These are phyloP conservation scores for Trachurus trachurus DNA, from an alignment of 2,797 vertebrate genomes.

Conservation along the genomic window DNA sequence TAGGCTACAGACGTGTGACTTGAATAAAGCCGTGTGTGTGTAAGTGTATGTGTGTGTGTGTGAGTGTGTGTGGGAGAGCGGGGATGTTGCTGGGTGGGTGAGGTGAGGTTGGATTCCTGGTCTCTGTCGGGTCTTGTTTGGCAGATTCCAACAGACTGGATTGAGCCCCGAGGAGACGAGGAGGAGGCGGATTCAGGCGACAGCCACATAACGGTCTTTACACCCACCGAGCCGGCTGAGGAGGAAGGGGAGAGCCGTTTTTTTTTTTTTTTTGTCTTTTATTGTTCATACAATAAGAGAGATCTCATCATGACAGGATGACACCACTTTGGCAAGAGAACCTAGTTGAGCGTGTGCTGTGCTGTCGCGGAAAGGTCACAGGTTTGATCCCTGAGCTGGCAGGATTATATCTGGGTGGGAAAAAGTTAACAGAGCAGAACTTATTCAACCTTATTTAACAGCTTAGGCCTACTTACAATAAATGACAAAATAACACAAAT, in stretches of 20 bases:
- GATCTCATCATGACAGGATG: too few species aligned
- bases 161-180: slow-evolving; percentile 61
- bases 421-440: too few species aligned
- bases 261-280: too few species aligned
- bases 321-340: too few species aligned
- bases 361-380: too few species aligned
- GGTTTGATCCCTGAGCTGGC: too few species aligned
- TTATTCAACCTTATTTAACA: too few species aligned
- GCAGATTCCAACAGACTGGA: slow-evolving; percentile 77
- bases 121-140: slow-evolving; percentile 87
- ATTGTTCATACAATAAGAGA: too few species aligned
- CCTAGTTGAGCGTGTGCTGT: too few species aligned
- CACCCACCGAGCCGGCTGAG: neutral
- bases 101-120: slow-evolving; percentile 81
- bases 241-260: neutral
- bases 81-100: slow-evolving; percentile 37
- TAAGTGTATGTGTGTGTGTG: neutral
- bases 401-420: too few species aligned
- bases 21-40: neutral
- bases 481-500: too few species aligned
- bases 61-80: neutral
- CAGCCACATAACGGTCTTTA: slow-evolving; percentile 71
- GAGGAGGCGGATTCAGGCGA: slow-evolving; percentile 23
- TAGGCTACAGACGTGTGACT: neutral
- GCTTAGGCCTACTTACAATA: too few species aligned